Evolutionary conservation across 2,888 invertebrate genomes (phyloP).

Genomic region (Tanytarsus gracilentus): DNA sequence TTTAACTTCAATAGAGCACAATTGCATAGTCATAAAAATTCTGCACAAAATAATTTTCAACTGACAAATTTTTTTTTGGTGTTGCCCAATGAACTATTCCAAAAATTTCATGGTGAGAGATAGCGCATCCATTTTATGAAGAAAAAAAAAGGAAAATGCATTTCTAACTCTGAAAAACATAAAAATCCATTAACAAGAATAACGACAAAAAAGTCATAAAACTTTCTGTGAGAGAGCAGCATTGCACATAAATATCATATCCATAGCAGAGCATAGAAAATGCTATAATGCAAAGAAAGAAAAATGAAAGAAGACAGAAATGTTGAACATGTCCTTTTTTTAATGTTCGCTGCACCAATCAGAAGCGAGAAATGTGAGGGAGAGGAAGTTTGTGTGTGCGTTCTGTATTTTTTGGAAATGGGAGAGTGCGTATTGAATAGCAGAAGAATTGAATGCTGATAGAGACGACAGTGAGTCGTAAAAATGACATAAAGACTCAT

Average conservation of each 20-base stretch:
- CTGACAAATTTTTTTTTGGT: too few relatives aligned
- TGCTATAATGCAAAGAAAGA: background rate
- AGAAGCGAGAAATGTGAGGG: constrained; percentile 19
- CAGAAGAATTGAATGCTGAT: background rate
- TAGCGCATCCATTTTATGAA: constrained; percentile 9
- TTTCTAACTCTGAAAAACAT: background rate
- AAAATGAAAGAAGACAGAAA: constrained; percentile 1
- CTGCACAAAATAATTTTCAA: too few relatives aligned
- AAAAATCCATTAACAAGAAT: constrained; percentile 23
- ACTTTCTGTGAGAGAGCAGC: background rate
- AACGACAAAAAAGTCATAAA: constrained; percentile 29
- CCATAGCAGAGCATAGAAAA: background rate
- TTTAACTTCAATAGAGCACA: too few relatives aligned
- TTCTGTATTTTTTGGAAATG: constrained; percentile 12
- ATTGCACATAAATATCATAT: background rate
- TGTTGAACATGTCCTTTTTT: constrained; percentile 23
- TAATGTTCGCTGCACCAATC: constrained; percentile 25
- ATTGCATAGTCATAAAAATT: too few relatives aligned
- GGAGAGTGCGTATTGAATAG: constrained; percentile 3
- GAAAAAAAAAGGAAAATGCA: background rate
- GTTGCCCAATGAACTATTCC: too few relatives aligned
- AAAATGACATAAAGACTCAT: constrained; percentile 10
- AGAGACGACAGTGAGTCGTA: constrained; percentile 4
- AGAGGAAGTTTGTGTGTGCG: constrained; percentile 15
- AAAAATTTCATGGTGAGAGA: constrained; percentile 10